Base-by-base conservation (phyloP, 2,113 vertebrate species). In the Toxostoma redivivum region DNA sequence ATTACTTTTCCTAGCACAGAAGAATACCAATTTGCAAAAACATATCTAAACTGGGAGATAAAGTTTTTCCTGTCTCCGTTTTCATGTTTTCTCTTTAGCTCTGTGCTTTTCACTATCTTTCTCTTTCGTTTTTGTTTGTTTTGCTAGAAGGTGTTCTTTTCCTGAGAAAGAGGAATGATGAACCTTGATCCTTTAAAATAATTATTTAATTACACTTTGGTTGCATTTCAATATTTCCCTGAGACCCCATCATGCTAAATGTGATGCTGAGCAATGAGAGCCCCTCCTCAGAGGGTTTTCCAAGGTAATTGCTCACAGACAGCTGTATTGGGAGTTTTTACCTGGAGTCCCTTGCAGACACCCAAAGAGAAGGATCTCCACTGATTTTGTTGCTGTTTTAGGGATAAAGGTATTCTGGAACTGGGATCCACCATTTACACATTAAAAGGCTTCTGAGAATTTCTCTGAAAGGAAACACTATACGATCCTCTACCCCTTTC, bases 401-500 rank as follows among this genome's bases (percentile, higher is more conserved):
- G 14, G 35, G 25, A 9, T 50, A 12, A 1, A 35, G 31, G 5
- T 42, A 11, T 50, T 77, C 57, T 73, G 40, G 28, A 69, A 18
- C 1, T 33, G 9, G 8, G 6, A 7, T 66, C 50, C 11, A 15
- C 28, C 20, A 5, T 38, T 64, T 12, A 2, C 17, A 4, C 30
- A 4, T 21, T 45, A 37, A 42, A 64, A 47, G 4, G 2, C 2
- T 15, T 17, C 48, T 40, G 15, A 15, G 53, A 73, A 60, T 61
- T 72, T 48, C 21, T 61, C 23, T 47, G 37, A 9, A 61, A 48
- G 16, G 20, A 65, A 61, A 3, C 2, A 9, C 15, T n/a, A 7
- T 0, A 0, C 15, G 16, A 25, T 47, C 10, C 5, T 56, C 24
- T n/a, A 9, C 2, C 3, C 2, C 8, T 19, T 31, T 51, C 3